phyloP scores from a whole-genome alignment of 2,797 vertebrate genomes.

The Choloepus didactylus region DNA sequence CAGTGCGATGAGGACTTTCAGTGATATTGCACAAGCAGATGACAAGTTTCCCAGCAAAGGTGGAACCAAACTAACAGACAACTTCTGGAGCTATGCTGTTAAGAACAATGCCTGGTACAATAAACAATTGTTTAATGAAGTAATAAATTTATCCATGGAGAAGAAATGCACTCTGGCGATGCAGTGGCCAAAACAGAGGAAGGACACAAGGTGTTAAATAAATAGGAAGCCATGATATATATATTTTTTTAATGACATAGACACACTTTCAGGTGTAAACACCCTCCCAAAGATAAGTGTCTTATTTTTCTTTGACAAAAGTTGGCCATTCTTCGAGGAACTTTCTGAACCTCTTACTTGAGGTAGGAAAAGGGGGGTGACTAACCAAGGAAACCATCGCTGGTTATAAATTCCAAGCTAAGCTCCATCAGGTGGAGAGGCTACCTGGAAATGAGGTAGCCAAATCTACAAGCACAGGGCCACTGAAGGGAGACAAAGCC shows the following conservation, averaged over 20 bases:
- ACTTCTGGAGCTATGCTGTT: neutral
- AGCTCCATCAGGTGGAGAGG: neutral
- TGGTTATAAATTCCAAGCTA: neutral
- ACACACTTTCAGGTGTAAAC: neutral
- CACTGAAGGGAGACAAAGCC: neutral
- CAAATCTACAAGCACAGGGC: neutral
- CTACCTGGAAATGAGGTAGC: neutral
- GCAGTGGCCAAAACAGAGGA: neutral
- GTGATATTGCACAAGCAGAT: neutral
- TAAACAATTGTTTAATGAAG: neutral
- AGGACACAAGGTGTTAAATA: neutral
- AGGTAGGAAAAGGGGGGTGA: neutral
- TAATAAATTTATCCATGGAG: neutral
- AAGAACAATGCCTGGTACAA: neutral
- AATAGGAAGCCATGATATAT: neutral
- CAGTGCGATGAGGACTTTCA: neutral
- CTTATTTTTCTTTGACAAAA: conserved; percentile 1
- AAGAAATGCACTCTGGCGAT: neutral
- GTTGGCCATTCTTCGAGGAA: neutral
- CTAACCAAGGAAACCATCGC: neutral
- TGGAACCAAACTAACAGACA: neutral
- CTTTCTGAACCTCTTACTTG: neutral
- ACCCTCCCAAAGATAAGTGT: neutral
- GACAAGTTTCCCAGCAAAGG: neutral
- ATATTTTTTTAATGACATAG: no score